Evolutionary conservation across 2,888 invertebrate genomes (phyloP).

Genomic region (Dicroscelio sp.): DNA sequence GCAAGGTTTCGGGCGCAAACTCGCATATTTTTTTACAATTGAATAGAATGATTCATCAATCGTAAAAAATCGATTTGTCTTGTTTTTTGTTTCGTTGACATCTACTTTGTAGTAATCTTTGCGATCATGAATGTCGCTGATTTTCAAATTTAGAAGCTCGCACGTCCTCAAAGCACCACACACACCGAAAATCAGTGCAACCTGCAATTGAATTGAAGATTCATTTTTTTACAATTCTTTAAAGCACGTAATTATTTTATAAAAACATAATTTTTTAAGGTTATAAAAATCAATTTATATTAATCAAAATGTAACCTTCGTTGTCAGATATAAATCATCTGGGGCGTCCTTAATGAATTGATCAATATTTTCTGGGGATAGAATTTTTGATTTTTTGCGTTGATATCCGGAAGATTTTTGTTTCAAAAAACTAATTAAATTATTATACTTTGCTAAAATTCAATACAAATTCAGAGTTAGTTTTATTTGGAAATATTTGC

Average conservation of each 20-base stretch:
- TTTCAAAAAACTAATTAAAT: not conserved
- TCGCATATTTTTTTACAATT: constrained; percentile 6
- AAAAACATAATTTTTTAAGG: not conserved
- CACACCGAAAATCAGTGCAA: not conserved
- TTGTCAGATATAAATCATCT: constrained; percentile 8
- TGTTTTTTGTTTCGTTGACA: not conserved
- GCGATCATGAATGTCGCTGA: not conserved
- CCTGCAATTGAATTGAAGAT: not conserved
- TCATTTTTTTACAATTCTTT: not conserved
- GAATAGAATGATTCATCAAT: not conserved
- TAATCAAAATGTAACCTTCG: not conserved
- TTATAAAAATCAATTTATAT: not conserved
- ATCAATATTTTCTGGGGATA: not conserved
- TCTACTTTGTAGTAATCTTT: not conserved
- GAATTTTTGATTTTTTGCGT: constrained; percentile 26
- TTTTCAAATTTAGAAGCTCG: not conserved
- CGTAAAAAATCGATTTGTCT: not conserved
- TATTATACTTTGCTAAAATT: not conserved
- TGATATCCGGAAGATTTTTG: constrained; percentile 20
- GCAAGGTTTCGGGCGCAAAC: not conserved
- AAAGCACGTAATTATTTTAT: not conserved
- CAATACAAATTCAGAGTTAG: not conserved
- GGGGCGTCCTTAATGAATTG: not conserved
- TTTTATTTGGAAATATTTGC: not conserved
- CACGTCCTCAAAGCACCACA: not conserved